A percentile compares a stretch with the other conserved stretches of the same genome.
These are phyloP conservation scores for Saccostrea echinata DNA, from an alignment of 1,140 invertebrate genomes.

Conservation along the genomic window DNA sequence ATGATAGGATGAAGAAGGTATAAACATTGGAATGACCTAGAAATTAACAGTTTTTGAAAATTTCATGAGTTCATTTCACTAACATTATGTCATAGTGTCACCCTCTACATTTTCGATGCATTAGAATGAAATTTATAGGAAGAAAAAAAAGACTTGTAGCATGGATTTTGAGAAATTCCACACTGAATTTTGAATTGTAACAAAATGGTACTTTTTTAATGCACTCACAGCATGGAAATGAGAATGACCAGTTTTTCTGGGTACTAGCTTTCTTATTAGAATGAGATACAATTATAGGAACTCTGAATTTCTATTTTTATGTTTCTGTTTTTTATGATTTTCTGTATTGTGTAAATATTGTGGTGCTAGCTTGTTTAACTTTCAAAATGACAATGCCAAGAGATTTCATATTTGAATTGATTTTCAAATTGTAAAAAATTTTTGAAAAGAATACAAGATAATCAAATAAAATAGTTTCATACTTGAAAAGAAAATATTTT, in stretches of 20 bases:
- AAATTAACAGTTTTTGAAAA: not conserved
- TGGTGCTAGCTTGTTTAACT: not conserved
- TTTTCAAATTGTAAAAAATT: too few relatives aligned
- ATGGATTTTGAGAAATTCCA: not conserved
- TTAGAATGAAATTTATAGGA: not conserved
- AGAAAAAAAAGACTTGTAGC: not conserved
- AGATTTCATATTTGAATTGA: not conserved
- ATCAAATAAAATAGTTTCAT: too few relatives aligned
- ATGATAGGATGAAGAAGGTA: conserved; percentile 73
- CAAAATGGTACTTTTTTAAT: not conserved
- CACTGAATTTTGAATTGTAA: conserved; percentile 11
- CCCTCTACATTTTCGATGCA: not conserved
- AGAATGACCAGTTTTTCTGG: conserved; percentile 32
- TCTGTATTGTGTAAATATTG: not conserved
- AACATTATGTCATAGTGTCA: not conserved
- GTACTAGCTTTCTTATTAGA: not conserved
- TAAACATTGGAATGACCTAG: conserved; percentile 40
- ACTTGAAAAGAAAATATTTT: too few relatives aligned
- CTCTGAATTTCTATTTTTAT: not conserved
- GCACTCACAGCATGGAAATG: conserved; percentile 29
- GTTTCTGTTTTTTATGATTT: not conserved
- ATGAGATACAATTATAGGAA: not conserved
- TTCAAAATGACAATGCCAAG: not conserved
- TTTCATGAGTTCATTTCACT: not conserved
- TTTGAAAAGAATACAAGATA: too few relatives aligned